A percentile compares a stretch with the other conserved stretches of the same genome.
phyloP scores from a whole-genome alignment of 2,797 vertebrate genomes.

The Triplophysa yarkandensis region DNA sequence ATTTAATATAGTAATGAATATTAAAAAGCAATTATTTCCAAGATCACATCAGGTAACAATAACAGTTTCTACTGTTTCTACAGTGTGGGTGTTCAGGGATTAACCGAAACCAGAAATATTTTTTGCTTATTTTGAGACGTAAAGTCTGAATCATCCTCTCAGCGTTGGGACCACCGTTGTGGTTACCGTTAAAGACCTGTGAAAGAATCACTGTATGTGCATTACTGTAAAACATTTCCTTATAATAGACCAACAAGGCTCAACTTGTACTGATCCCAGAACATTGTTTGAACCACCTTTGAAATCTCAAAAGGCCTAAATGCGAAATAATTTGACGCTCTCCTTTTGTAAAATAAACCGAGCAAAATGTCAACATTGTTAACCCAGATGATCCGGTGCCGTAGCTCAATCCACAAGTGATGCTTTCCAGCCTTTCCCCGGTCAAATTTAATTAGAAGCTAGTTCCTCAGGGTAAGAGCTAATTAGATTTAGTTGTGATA shows the following conservation, averaged over 20 bases:
- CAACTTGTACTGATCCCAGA: background rate
- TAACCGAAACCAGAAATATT: background rate
- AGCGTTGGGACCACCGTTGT: background rate
- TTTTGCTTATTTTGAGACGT: background rate
- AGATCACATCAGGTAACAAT: background rate
- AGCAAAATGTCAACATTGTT: background rate
- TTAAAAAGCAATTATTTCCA: background rate
- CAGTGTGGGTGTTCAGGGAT: background rate
- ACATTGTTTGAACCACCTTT: background rate
- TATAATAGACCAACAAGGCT: background rate
- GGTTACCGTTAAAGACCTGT: background rate
- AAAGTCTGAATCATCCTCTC: background rate
- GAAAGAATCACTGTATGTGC: background rate
- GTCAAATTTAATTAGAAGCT: constrained; percentile 24
- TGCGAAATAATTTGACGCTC: background rate
- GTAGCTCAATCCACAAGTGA: background rate
- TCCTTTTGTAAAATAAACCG: background rate
- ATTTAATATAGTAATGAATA: background rate
- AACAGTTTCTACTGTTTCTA: background rate
- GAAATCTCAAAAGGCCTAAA: background rate
- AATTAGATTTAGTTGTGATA: constrained; percentile 28
- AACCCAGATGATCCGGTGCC: background rate
- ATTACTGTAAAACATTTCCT: constrained; percentile 7
- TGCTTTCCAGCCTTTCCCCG: background rate
- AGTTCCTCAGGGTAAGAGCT: constrained; percentile 20